A percentile compares a stretch with the other conserved stretches of the same genome.
These are phyloP conservation scores for Empidonax traillii DNA, from an alignment of 2,113 vertebrate species.

Conservation along the genomic window DNA sequence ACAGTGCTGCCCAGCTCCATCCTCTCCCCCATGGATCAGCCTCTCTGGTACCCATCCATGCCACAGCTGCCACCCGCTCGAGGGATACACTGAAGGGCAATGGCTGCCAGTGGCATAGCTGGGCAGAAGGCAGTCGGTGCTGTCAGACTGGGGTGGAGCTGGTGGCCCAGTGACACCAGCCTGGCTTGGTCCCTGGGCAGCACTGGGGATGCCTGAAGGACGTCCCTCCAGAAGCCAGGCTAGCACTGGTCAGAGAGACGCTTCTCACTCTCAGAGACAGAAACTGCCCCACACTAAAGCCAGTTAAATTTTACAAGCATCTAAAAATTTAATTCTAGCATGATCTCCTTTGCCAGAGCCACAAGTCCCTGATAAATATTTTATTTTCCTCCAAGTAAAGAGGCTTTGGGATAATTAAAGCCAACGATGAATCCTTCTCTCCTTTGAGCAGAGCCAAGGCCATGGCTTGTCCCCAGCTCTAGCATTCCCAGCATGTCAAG, in stretches of 20 bases:
- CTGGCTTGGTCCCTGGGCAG: background rate
- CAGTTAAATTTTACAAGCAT: slow-evolving; percentile 71
- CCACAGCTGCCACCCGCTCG: background rate
- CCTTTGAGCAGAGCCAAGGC: background rate
- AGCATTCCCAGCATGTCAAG: rapidly evolving
- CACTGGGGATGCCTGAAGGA: background rate
- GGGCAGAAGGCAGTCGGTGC: background rate
- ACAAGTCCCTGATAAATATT: slow-evolving; percentile 70
- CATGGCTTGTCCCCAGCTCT: background rate
- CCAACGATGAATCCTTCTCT: background rate
- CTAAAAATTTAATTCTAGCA: slow-evolving; percentile 65
- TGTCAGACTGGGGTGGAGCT: background rate
- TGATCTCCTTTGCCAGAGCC: slow-evolving; percentile 65
- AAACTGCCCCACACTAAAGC: slow-evolving; percentile 40
- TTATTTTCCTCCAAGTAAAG: slow-evolving; percentile 59
- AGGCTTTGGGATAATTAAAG: slow-evolving; percentile 25
- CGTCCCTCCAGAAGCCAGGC: background rate
- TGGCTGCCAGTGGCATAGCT: background rate
- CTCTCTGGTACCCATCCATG: background rate
- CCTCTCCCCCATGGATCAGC: background rate
- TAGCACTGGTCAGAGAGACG: slow-evolving; percentile 23
- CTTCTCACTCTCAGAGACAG: slow-evolving; percentile 35
- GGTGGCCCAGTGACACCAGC: background rate
- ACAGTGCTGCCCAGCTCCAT: background rate
- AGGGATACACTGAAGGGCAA: rapidly evolving